Conservation (phyloP, 2,797 vertebrate genomes). For the Falco cherrug region DNA sequence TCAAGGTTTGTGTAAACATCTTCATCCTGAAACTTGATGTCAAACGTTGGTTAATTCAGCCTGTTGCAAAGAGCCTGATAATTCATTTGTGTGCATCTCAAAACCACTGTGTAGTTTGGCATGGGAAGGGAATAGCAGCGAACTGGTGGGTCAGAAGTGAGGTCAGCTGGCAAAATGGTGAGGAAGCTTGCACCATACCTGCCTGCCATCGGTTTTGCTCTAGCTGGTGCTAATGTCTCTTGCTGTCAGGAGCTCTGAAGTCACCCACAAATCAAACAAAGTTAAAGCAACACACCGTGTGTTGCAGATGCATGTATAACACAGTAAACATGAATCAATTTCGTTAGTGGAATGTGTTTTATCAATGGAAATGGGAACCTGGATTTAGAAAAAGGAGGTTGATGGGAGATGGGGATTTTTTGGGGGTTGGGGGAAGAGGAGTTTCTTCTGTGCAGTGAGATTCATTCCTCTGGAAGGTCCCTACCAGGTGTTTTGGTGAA, state of each 20-base stretch:
- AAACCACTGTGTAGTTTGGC: slow-evolving; percentile 39
- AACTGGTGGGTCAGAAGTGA: neutral
- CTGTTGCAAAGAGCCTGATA: neutral
- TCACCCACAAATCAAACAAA: neutral
- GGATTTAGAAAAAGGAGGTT: neutral
- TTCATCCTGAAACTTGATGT: neutral
- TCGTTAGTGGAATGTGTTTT: neutral
- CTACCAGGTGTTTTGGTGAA: slow-evolving; percentile 44
- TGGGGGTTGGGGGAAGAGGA: neutral
- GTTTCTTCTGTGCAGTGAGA: neutral
- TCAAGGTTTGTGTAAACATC: neutral
- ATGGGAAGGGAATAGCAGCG: neutral
- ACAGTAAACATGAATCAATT: neutral
- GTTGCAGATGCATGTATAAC: neutral
- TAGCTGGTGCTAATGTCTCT: neutral
- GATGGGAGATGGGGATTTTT: neutral
- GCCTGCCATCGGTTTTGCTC: neutral
- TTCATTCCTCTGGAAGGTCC: slow-evolving; percentile 7
- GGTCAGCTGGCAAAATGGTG: slow-evolving; percentile 30
- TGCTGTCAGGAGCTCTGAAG: neutral
- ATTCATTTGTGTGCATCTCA: slow-evolving; percentile 37
- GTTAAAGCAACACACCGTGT: neutral
- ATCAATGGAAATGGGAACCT: neutral
- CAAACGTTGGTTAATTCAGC: neutral
- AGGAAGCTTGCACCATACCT: slow-evolving; percentile 10